Base-by-base conservation (phyloP, 2,797 vertebrate genomes). In the Buceros bicornis region DNA sequence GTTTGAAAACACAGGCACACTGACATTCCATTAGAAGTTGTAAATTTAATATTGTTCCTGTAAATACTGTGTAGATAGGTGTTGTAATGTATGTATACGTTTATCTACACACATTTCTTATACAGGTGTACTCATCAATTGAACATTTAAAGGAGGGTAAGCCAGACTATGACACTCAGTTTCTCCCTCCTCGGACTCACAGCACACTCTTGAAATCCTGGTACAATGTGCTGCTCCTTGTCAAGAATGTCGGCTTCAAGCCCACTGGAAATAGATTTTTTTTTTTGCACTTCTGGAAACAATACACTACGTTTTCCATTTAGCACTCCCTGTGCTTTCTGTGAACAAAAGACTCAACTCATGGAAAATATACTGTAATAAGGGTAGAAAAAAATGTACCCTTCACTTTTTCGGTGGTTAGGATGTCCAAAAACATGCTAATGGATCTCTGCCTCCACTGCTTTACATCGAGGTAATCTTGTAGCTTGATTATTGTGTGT, bases 211-310 rank as follows among this genome's bases (percentile, higher is more conserved):
- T 82, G 86, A 77, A 89, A 65, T 56, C 14, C 50, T 93, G 67
- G 45, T 88, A 53, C 88, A 87, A 51, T 26, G 37, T 61, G 51
- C 42, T 90, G 84, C 86, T 93, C 60, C 83, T 89, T 70, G 64
- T 91, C 88, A 71, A 90, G 74, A 95, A 87, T 79, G 64, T 91
- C 48, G 0, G 82, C 88, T 90, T 77, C 50, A 56, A 74, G 82
- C 93, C 70, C 90, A 90, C 80, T 95, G 91, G 43, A 93, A 91
- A 85, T 58, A 90, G 93, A 87, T 94, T 96, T 95, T 94, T 33
- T 33, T 33, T 93, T 92, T 93, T 93, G 84, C 92, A 90, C 88
- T 91, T 89, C 90, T 93, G 93, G 93, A 97, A 97, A 97, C 94
- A 95, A 89, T 93, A 71, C 65, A 70, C 83, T 48, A 58, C 31